These are phyloP conservation scores for Aphelenchoides besseyi DNA, from an alignment of 1,140 invertebrate species.

Conservation along the genomic window DNA sequence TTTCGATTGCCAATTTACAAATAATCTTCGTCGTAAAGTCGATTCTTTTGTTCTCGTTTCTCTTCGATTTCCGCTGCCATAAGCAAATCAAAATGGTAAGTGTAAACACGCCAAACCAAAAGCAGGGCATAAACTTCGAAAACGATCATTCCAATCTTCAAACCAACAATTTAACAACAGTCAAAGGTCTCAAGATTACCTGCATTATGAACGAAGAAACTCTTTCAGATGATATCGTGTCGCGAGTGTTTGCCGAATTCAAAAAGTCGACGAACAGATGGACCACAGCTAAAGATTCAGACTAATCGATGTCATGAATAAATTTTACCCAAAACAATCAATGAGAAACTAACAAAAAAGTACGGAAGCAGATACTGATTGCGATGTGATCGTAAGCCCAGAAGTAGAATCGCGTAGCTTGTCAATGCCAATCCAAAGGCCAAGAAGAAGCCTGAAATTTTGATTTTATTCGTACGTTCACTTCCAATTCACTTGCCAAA, in stretches of 20 bases:
- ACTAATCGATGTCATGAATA: conserved; percentile 1
- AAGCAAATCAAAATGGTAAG: background rate
- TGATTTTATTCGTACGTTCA: background rate
- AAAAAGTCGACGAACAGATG: conserved; percentile 22
- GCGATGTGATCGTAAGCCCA: conserved; percentile 4
- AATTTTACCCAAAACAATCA: conserved; percentile 18
- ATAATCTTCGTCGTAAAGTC: conserved; percentile 15
- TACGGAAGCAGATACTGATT: conserved; percentile 4
- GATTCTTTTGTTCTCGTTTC: background rate
- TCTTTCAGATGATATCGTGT: conserved; percentile 7
- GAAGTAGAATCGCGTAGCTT: background rate
- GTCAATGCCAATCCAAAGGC: conserved; percentile 13
- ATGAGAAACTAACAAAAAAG: conserved; percentile 6
- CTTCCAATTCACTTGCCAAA: conserved; percentile 5
- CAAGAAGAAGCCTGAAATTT: conserved; percentile 11
- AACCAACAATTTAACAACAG: background rate
- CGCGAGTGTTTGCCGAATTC: conserved; percentile 11
- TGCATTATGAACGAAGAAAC: conserved; percentile 18
- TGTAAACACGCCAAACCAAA: conserved; percentile 6
- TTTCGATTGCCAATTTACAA: background rate
- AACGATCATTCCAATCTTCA: conserved; percentile 9
- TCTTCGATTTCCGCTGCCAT: conserved; percentile 11
- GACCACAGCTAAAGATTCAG: conserved; percentile 7
- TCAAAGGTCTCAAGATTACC: background rate
- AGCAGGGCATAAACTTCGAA: conserved; percentile 16